A percentile compares a stretch with the other conserved stretches of the same genome.
These are phyloP conservation scores for Andrena marginata DNA, from an alignment of 2,888 invertebrate species.

Conservation along the genomic window DNA sequence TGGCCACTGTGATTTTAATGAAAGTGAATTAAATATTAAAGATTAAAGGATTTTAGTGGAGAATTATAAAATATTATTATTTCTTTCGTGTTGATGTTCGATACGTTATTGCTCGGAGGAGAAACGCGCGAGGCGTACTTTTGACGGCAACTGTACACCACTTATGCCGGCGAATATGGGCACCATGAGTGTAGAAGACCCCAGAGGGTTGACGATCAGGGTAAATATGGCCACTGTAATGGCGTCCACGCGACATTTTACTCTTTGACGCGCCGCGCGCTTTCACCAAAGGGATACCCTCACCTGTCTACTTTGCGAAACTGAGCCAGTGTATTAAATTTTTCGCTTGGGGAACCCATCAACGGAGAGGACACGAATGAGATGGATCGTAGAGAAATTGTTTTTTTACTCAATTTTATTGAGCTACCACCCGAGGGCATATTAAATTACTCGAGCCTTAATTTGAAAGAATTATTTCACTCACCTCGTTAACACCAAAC, in stretches of 20 bases:
- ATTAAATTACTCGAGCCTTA: no score
- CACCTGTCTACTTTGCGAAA: slow-evolving; percentile 21
- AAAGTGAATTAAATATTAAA: no score
- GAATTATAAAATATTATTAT: not conserved
- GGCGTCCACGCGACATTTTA: slow-evolving; percentile 78
- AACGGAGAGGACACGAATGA: not conserved
- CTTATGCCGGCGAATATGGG: slow-evolving; percentile 73
- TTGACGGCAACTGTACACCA: slow-evolving; percentile 76
- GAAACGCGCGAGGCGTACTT: slow-evolving; percentile 51
- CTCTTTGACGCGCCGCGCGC: slow-evolving; percentile 61
- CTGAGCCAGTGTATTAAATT: slow-evolving; percentile 13
- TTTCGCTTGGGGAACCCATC: not conserved
- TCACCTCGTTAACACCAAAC: no score
- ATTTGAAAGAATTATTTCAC: no score
- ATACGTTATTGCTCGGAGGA: not conserved
- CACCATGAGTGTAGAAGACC: slow-evolving; percentile 74
- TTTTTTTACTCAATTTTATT: no score
- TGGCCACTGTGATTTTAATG: no score
- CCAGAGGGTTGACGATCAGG: slow-evolving; percentile 76
- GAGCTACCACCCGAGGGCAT: no score
- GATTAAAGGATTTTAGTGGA: not conserved
- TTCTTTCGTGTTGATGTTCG: not conserved
- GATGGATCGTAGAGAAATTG: not conserved
- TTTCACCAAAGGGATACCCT: slow-evolving; percentile 19
- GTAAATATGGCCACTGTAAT: slow-evolving; percentile 84